Base-by-base conservation (phyloP, 1,140 invertebrate species). In the Aphidius ervi region DNA sequence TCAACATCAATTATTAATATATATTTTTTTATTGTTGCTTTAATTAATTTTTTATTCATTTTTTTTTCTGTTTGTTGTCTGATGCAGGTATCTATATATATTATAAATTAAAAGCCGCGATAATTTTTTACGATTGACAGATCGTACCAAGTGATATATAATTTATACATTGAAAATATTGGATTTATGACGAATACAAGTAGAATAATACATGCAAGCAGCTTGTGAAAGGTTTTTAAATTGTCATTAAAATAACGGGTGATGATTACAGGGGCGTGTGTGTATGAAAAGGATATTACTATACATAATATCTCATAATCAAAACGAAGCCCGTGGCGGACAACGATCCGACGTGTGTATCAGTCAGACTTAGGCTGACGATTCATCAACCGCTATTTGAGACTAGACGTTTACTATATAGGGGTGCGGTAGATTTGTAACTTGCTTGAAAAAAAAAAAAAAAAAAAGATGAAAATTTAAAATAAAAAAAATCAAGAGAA, bases 281-380 rank as follows among this genome's bases (percentile, higher is more conserved):
- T 78, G 68, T 64, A 66, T 57, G 70, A 74, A 64, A 31, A 31
- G 23, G 23, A 31, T 31, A 31, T 31, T 31, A 31, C 23, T 31
- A 31, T 31, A 31, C 23, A 78, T 77, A 76, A 79, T 79, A 79
- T 78, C 71, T 76, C 66, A 71, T 79, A 78, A 80, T 78, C 75
- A 80, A 79, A 78, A 70, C 69, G 74, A 78, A 73, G 75, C 70
- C 69, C 70, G 57, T 62, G 43, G 47, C 46, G 42, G 43, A 41
- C 50, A 41, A 40, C 56, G 65, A 67, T 31, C 23, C 23, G 23
- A 31, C 23, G 64, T 67, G 63, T 54, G 66, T 76, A 80, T 78
- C 78, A 77, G 75, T 79, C 75, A 78, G 74, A 76, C 78, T 80
- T 78, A 78, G 66, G 65, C 68, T 66, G 65, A 67, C 71, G 75